Conservation (phyloP, 2,888 invertebrate species). For the Heliconius hortense region DNA sequence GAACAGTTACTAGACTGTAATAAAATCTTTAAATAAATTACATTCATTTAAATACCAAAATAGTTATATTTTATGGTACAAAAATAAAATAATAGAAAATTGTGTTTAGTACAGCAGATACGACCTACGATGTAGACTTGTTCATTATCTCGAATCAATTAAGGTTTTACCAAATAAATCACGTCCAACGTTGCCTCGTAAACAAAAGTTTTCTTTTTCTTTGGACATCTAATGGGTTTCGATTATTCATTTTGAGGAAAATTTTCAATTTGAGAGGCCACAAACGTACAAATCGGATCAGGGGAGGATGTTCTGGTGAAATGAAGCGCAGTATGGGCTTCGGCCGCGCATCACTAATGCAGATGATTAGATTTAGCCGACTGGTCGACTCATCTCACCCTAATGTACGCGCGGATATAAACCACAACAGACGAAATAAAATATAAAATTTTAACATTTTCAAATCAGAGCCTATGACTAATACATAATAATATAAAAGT, state of each 20-base stretch:
- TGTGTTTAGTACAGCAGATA: background rate
- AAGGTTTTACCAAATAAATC: background rate
- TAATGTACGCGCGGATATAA: conserved; percentile 47
- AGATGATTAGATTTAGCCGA: conserved; percentile 78
- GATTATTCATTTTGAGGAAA: conserved; percentile 42
- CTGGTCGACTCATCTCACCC: conserved; percentile 61
- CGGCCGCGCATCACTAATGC: conserved; percentile 70
- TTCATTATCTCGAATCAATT: conserved; percentile 8
- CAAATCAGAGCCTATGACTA: background rate
- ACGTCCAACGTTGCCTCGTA: conserved; percentile 16
- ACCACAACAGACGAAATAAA: conserved; percentile 13
- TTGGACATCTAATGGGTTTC: conserved; percentile 35
- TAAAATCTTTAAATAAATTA: background rate
- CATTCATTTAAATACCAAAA: background rate
- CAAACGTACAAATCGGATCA: conserved; percentile 57
- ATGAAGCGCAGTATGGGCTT: conserved; percentile 75
- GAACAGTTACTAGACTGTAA: background rate
- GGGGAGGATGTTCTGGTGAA: conserved; percentile 65
- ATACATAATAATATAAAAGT: too few relatives aligned
- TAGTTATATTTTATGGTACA: background rate
- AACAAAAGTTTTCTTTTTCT: conserved; percentile 36
- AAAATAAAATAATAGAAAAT: background rate
- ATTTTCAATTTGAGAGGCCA: conserved; percentile 48
- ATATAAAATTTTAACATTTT: conserved; percentile 18
- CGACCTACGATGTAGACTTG: background rate